Evolutionary conservation across 2,113 vertebrate species (phyloP), one percentile per base, ranked within the genome.

Genomic region (Grallaria varia): DNA sequence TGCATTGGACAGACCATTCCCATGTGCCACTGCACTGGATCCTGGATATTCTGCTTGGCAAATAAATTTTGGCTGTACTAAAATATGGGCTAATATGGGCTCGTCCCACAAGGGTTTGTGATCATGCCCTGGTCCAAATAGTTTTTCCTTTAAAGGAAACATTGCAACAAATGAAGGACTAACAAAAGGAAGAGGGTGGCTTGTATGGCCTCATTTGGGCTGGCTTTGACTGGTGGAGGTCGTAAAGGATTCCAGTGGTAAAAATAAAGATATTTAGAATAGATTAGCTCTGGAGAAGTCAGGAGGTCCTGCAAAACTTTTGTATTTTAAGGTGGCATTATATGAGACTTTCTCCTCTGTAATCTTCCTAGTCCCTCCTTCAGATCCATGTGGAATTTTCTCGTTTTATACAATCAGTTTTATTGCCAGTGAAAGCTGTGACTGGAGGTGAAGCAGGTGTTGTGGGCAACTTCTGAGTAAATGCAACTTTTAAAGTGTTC

Each of bases 61-160:
- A 52, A 60, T 45, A n/a, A 67, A 77, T 73, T 91, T n/a, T 77
- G 76, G 33, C 76, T 67, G 16, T 18, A 16, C 25, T 83, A 47
- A 83, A 69, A 81, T 67, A 80, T 58, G 30, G 79, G 64, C 59
- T 84, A 67, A 77, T 77, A 68, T 10, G 40, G 58, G 42, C 18
- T 94, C 60, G 53, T 95, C 84, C 84, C 91, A 59, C 37, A 76
- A 89, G 37, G 53, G 82, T 53, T 89, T 37, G 17, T 45, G 52
- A 33, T 75, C 23, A 7, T 82, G 60, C n/a, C 45, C 66, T 62
- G 62, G 45, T 67, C 42, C 25, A 45, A 83, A 76, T 50, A 89
- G 49, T 58, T 97, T 91, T 85, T 62, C 71, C 66, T 93, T 96
- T 91, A 91, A 95, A 94, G 91, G 84, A 60, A 94, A 62, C n/a